Percentiles rank a stretch among this genome's conserved stretches.
Conservation (phyloP, 2,888 invertebrate species). For the Ecdyonurus torrentis region DNA sequence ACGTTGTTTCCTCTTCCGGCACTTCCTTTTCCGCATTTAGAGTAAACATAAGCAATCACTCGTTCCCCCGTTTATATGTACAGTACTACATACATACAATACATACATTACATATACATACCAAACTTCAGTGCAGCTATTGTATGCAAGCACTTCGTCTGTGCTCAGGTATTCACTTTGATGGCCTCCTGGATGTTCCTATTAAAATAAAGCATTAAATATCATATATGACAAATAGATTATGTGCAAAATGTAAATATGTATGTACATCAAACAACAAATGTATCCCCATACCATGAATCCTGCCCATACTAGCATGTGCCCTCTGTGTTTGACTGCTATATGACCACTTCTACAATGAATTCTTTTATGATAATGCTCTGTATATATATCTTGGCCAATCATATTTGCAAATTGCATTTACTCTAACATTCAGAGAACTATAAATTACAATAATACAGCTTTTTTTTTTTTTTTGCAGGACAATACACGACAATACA, state of each 20-base stretch:
- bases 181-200: not conserved
- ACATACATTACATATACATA: constrained; percentile 13
- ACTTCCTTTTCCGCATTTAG: too few species aligned
- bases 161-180: constrained; percentile 13
- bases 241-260: not conserved
- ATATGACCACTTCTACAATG: constrained; percentile 15
- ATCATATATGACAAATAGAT: too few species aligned
- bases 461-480: too few species aligned
- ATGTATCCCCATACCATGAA: constrained; percentile 15
- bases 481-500: too few species aligned
- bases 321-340: constrained; percentile 16
- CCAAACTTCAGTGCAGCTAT: constrained; percentile 17
- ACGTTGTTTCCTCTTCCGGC: too few species aligned
- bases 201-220: not conserved
- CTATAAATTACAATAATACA: not conserved
- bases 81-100: too few species aligned
- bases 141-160: constrained; percentile 17
- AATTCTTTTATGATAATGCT: constrained; percentile 6
- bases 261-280: not conserved
- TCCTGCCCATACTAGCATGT: constrained; percentile 18
- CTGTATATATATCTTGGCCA: not conserved
- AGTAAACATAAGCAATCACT: too few species aligned
- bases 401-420: not conserved
- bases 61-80: too few species aligned
- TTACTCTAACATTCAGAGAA: too few species aligned